Conservation (phyloP, 2,888 invertebrate genomes). For the Eristalinus sepulchralis region DNA sequence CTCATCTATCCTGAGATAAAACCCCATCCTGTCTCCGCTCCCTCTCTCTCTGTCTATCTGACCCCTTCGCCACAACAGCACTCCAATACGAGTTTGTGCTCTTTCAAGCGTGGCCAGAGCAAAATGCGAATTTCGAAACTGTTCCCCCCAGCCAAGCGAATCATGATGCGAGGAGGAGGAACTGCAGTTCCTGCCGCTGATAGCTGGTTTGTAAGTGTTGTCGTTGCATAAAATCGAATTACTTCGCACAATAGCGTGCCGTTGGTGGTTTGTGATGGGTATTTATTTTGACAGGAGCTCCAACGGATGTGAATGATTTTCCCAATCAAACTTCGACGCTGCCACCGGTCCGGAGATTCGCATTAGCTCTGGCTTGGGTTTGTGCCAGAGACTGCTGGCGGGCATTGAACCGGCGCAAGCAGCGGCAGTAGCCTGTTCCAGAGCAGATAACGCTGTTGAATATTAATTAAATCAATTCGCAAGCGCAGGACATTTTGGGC, state of each 20-base stretch:
- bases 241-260: constrained; percentile 54
- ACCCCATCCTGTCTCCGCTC: neutral
- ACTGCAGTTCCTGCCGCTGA: neutral
- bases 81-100: neutral
- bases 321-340: constrained; percentile 39
- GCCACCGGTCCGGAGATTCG: neutral
- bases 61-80: neutral
- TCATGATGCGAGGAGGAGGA: constrained; percentile 27
- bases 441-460: constrained; percentile 61
- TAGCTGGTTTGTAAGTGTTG: constrained; percentile 51
- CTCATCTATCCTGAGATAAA: neutral
- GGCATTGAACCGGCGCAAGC: neutral
- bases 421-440: constrained; percentile 14
- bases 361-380: neutral
- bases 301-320: constrained; percentile 55
- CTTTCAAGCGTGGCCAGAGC: constrained; percentile 14
- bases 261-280: constrained; percentile 23
- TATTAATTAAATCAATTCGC: constrained; percentile 66
- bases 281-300: constrained; percentile 61
- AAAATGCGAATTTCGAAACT: constrained; percentile 58
- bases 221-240: constrained; percentile 61
- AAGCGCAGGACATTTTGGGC: constrained; percentile 60
- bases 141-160: constrained; percentile 9
- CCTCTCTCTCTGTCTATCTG: too few species aligned
- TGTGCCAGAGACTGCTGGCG: neutral